phyloP scores from a whole-genome alignment of 2,888 invertebrate species.

The Colostygia pectinataria region DNA sequence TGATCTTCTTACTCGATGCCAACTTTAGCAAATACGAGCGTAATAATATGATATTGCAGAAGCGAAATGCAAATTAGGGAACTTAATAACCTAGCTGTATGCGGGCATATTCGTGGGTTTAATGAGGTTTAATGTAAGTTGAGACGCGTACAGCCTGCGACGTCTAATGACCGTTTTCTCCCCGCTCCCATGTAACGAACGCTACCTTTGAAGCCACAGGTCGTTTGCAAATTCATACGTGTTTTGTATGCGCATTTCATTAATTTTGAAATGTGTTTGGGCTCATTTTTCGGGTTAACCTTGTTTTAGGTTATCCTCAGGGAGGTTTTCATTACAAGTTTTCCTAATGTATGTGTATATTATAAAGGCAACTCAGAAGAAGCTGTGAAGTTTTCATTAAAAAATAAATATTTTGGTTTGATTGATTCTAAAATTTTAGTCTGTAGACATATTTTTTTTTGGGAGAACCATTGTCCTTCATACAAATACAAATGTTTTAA shows the following conservation, averaged over 20 bases:
- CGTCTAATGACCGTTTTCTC: slow-evolving; percentile 15
- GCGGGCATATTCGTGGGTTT: slow-evolving; percentile 19
- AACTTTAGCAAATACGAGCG: neutral
- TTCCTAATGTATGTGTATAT: no score
- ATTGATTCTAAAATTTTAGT: no score
- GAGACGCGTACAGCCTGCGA: slow-evolving; percentile 9
- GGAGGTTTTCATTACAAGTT: neutral
- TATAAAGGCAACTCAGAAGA: no score
- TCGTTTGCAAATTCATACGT: slow-evolving; percentile 22
- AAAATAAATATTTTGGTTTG: no score
- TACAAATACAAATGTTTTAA: no score
- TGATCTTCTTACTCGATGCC: no score
- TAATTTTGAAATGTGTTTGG: slow-evolving; percentile 22
- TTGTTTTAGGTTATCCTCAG: slow-evolving; percentile 10
- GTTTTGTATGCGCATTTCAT: slow-evolving; percentile 21
- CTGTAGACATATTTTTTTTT: no score
- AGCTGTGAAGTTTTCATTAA: no score
- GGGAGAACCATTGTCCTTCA: no score
- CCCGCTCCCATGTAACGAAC: neutral
- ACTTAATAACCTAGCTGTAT: slow-evolving; percentile 18
- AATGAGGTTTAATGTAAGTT: slow-evolving; percentile 20
- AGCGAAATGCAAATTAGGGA: slow-evolving; percentile 18
- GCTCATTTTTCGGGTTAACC: slow-evolving; percentile 26
- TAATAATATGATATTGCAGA: slow-evolving; percentile 11
- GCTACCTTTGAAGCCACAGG: slow-evolving; percentile 17